Percentiles rank a stretch among this genome's conserved stretches.
These are phyloP conservation scores for Leucopternis melanops DNA, from an alignment of 2,113 vertebrate genomes.

Conservation along the genomic window DNA sequence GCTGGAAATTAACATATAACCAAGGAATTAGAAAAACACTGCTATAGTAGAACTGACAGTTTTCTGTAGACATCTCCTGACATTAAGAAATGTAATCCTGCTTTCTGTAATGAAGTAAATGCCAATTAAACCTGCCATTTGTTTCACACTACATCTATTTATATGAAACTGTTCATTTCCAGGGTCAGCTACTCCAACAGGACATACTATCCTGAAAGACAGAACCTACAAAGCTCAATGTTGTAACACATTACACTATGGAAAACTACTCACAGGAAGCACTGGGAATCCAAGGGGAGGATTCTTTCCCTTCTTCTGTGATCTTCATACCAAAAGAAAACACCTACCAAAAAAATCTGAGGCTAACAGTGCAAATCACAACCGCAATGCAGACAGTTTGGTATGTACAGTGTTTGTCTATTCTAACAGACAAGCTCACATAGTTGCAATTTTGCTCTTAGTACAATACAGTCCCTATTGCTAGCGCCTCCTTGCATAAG, in stretches of 20 bases:
- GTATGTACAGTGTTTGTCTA: background rate
- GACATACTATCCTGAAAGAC: background rate
- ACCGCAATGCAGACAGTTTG: background rate
- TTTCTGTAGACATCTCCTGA: background rate
- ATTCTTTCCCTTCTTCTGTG: background rate
- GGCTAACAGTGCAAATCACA: background rate
- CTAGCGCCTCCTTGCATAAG: background rate
- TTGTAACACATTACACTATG: background rate
- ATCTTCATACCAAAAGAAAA: background rate
- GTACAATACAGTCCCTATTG: background rate
- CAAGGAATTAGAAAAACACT: background rate
- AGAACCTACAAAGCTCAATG: background rate
- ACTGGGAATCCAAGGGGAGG: background rate
- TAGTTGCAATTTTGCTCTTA: background rate
- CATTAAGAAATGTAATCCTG: background rate
- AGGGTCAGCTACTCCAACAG: background rate
- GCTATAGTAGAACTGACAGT: background rate
- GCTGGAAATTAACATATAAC: background rate
- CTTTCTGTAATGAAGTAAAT: background rate
- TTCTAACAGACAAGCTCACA: background rate
- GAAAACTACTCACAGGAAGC: background rate
- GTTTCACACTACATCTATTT: background rate
- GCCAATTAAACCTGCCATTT: background rate
- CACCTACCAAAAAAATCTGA: background rate
- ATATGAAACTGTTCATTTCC: background rate